Evolutionary conservation across 2,113 vertebrate species (phyloP), one percentile per base, ranked within the genome.

Genomic region (Vulpes vulpes): DNA sequence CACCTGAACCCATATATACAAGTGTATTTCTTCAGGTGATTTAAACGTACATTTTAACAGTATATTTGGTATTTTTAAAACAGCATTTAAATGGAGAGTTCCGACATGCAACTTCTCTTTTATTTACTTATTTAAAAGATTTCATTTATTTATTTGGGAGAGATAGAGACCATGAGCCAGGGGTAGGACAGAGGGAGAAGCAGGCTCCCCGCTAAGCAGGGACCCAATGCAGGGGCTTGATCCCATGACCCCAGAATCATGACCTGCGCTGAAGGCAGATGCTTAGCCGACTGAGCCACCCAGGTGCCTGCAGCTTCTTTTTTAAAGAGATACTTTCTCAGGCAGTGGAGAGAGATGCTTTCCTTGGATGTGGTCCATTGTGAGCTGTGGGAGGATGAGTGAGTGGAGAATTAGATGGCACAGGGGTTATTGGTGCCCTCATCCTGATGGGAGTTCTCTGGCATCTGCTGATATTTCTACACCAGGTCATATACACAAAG

Each of bases 1-100:
- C 65, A 15, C n/a, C 32, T 85, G 60, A 95, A 74, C 32, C 53
- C 80, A 1, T 62, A 30, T 51, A 71, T 16, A 43, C 3, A 51
- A 51, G 2, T 57, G 43, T 65, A 89, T 97, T 94, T 71, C 74
- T 87, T 43, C 22, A 85, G 38, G 78, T 67, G 67, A 86, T 93
- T 69, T 57, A 35, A 74, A 73, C 67, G 64, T 93, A 14, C 69
- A 49, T 95, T 94, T 93, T 81, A 81, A 53, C 38, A 91, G 65
- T 62, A 69, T 62, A 59, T 94, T 83, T 79, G 51, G 30, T 91
- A 19, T 92, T 96, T 55, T n/a, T 38, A 83, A 38, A 87, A 17
- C 16, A 51, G 49, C 55, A 35, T 93, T 53, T 60, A 69, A 64
- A 35, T 10, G 17, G 38, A 69, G 53, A 81, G 32, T 9, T 2